phyloP scores from a whole-genome alignment of 2,888 invertebrate species.

The Glaucopsyche alexis region DNA sequence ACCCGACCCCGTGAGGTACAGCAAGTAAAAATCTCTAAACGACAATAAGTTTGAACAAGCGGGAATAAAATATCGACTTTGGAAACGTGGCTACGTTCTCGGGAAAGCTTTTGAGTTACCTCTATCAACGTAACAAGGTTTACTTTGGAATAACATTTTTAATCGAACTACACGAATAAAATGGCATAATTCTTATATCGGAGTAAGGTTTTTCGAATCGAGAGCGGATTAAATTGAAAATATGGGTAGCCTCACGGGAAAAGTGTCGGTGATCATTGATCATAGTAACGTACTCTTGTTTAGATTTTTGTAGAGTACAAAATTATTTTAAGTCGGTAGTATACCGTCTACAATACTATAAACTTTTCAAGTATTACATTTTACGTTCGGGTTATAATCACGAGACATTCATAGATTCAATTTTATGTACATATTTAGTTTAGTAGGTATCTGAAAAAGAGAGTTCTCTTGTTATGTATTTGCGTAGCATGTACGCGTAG shows the following conservation, averaged over 20 bases:
- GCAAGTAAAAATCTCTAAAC: slow-evolving; percentile 60
- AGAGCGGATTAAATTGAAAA: slow-evolving; percentile 67
- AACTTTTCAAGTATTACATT: too few species aligned
- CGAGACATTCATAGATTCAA: too few species aligned
- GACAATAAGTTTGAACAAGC: slow-evolving; percentile 70
- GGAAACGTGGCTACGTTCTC: slow-evolving; percentile 43
- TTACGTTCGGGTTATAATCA: too few species aligned
- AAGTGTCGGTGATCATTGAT: slow-evolving; percentile 44
- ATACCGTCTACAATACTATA: too few species aligned
- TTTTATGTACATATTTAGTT: too few species aligned
- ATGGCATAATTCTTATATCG: slow-evolving; percentile 55
- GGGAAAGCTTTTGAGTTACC: slow-evolving; percentile 36
- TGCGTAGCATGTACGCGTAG: too few species aligned
- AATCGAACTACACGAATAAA: slow-evolving; percentile 41
- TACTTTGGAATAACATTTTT: slow-evolving; percentile 21
- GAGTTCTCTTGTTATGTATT: too few species aligned
- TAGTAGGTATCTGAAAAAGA: too few species aligned
- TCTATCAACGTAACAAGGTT: slow-evolving; percentile 32
- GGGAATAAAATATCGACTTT: slow-evolving; percentile 71
- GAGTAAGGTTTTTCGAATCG: slow-evolving; percentile 62
- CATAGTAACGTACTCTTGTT: slow-evolving; percentile 34
- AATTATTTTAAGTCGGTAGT: neutral
- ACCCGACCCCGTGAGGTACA: slow-evolving; percentile 44
- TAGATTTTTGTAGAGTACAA: slow-evolving; percentile 11
- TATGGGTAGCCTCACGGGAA: slow-evolving; percentile 67